Evolutionary conservation across 2,888 invertebrate genomes (phyloP), one percentile per base, ranked within the genome.

Genomic region (Drosophila stalkeri): DNA sequence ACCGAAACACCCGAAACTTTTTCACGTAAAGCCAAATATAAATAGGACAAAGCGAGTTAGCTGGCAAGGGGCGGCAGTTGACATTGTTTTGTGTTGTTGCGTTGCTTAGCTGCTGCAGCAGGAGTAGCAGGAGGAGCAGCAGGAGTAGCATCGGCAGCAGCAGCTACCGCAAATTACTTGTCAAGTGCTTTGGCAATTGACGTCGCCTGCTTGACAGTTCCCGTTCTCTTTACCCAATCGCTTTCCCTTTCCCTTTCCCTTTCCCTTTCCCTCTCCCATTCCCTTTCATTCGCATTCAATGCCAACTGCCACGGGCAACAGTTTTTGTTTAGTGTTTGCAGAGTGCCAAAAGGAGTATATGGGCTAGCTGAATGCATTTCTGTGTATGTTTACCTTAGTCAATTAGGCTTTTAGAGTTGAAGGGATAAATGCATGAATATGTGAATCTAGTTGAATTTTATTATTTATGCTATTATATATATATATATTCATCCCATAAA

Each of bases 101-200:
- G 47, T 49, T 78, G 77, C 78, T 77, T 78, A 71, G 77, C 71
- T 61, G 49, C 75, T 44, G 71, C 41, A 12, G 49, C 33, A 14
- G 44, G 9, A 33, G 33, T 77, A 66, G 77, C 65, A 56, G 47
- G 66, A 71, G 37, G 2, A 16, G 79, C 71, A 56, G 47, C 70
- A 49, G 66, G 23, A 9, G 47, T 16, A 20, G 44, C 20, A 65
- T 70, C 18, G 61, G 78, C 70, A 61, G 49, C 66, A 46, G 66
- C 41, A 64, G 75, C 37, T 43, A 64, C 71, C 72, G 72, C 75
- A 77, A 79, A 77, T 77, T 75, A 75, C 77, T 79, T 79, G 75
- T 75, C 77, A 77, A 77, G 67, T 63, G 79, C 52, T 65, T 49
- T 64, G 51, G 27, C 77, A 75, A 77, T 78, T 70, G 66, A 64